phyloP scores from a whole-genome alignment of 2,888 invertebrate species.

The Xestia rhomboidea region DNA sequence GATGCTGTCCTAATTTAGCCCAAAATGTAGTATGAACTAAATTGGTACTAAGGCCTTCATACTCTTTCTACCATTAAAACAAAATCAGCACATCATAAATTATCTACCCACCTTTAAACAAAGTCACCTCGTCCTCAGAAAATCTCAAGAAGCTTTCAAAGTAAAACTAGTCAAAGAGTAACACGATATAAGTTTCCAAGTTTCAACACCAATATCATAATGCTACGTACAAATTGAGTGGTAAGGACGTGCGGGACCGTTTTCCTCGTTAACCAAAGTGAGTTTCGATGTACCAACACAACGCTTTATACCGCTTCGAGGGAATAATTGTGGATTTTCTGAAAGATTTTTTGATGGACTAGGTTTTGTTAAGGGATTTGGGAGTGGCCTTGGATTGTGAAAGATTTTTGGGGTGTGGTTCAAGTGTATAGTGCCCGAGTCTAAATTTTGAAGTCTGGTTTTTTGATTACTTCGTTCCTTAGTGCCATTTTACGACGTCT shows the following conservation, averaged over 20 bases:
- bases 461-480: background rate
- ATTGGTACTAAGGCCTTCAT: background rate
- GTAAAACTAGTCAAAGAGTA: slow-evolving; percentile 55
- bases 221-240: slow-evolving; percentile 72
- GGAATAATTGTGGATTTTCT: slow-evolving; percentile 62
- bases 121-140: slow-evolving; percentile 6
- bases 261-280: slow-evolving; percentile 74
- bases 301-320: slow-evolving; percentile 50
- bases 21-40: background rate
- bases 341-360: slow-evolving; percentile 54
- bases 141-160: slow-evolving; percentile 42
- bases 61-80: background rate
- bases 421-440: background rate
- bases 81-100: background rate
- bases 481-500: background rate
- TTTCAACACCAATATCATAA: slow-evolving; percentile 60
- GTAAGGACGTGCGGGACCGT: slow-evolving; percentile 63
- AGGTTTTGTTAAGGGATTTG: slow-evolving; percentile 51
- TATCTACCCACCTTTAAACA: background rate
- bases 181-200: slow-evolving; percentile 55
- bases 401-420: slow-evolving; percentile 14
- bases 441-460: background rate
- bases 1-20: background rate
- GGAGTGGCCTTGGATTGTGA: slow-evolving; percentile 23
- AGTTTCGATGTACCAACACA: slow-evolving; percentile 72